These are phyloP conservation scores for Thera britannica DNA, from an alignment of 2,888 invertebrate species.

Conservation along the genomic window DNA sequence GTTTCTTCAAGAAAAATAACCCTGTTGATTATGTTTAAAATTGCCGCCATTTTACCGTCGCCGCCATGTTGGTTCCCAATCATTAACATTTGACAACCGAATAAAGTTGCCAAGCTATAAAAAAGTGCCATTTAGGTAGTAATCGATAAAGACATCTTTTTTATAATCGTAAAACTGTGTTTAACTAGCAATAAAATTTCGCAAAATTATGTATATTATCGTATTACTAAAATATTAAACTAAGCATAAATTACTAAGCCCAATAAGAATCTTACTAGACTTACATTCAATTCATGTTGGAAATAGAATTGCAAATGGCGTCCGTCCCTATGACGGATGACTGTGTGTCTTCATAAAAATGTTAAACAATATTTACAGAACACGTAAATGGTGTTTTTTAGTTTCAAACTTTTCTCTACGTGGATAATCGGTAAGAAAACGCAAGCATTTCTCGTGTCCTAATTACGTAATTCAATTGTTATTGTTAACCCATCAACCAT, in stretches of 20 bases:
- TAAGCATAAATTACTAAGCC: background rate
- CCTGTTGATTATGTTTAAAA: background rate
- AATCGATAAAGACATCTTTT: background rate
- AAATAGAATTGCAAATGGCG: slow-evolving; percentile 71
- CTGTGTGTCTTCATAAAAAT: slow-evolving; percentile 59
- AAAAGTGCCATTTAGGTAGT: background rate
- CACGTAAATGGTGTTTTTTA: slow-evolving; percentile 32
- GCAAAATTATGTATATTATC: background rate
- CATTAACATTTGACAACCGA: background rate
- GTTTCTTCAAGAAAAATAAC: too few relatives aligned
- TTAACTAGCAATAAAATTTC: background rate
- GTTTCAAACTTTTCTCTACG: slow-evolving; percentile 27
- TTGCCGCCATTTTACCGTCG: slow-evolving; percentile 8
- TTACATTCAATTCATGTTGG: slow-evolving; percentile 7
- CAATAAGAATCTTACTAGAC: slow-evolving; percentile 12
- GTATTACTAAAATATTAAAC: too few relatives aligned
- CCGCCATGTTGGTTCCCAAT: slow-evolving; percentile 12
- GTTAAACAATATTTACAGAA: slow-evolving; percentile 49
- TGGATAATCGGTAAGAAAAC: slow-evolving; percentile 27
- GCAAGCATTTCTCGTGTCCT: slow-evolving; percentile 7
- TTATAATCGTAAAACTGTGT: background rate
- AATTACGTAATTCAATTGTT: slow-evolving; percentile 66
- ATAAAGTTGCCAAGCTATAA: slow-evolving; percentile 23
- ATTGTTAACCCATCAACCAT: slow-evolving; percentile 58
- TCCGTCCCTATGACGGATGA: slow-evolving; percentile 70